Conservation (phyloP, 2,888 invertebrate species). For the Balanococcus diminutus region DNA sequence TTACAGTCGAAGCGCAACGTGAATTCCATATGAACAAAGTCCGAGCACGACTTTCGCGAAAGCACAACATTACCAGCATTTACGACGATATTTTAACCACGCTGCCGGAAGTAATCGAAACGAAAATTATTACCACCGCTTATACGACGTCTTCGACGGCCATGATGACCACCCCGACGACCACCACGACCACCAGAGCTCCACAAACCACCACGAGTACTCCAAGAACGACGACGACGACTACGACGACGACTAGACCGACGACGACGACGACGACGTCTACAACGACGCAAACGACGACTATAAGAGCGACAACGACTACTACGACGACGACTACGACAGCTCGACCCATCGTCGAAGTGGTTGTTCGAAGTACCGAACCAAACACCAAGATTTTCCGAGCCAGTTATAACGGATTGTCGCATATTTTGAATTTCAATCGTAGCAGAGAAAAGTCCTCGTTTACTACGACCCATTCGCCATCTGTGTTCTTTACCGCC, state of each 20-base stretch:
- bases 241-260: constrained; percentile 65
- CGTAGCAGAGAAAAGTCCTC: constrained; percentile 4
- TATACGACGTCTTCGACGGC: constrained; percentile 60
- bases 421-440: constrained; percentile 12
- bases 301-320: constrained; percentile 57
- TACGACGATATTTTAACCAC: constrained; percentile 33
- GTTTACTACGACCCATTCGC: constrained; percentile 24
- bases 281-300: constrained; percentile 58
- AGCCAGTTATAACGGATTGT: constrained; percentile 32
- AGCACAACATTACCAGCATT: constrained; percentile 37
- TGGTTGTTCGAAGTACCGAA: constrained; percentile 58
- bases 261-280: constrained; percentile 60
- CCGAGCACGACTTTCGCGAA: constrained; percentile 31
- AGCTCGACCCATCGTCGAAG: constrained; percentile 60
- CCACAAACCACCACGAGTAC: constrained; percentile 64
- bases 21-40: constrained; percentile 74
- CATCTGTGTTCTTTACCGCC: constrained; percentile 19
- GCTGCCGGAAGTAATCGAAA: constrained; percentile 41
- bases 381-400: constrained; percentile 57
- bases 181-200: constrained; percentile 59
- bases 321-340: constrained; percentile 55
- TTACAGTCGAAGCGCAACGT: constrained; percentile 82
- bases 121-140: constrained; percentile 61
- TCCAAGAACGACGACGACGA: constrained; percentile 59
- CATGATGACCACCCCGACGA: constrained; percentile 63